A percentile compares a stretch with the other conserved stretches of the same genome.
phyloP scores from a whole-genome alignment of 2,888 invertebrate genomes.

The Apodemia mormo region DNA sequence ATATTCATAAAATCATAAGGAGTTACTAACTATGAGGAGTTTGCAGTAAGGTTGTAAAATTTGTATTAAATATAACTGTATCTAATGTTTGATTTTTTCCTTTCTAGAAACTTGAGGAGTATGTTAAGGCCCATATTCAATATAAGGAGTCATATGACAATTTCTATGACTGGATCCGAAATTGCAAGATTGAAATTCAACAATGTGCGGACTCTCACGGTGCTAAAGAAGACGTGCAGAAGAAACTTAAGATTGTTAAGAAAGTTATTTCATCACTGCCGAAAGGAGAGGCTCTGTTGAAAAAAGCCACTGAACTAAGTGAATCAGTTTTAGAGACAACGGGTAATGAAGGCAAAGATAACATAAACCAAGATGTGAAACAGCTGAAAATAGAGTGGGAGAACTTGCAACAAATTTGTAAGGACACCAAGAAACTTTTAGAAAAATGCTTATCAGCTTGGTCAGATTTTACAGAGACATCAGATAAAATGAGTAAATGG shows the following conservation, averaged over 20 bases:
- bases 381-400: slow-evolving; percentile 92
- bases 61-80: neutral
- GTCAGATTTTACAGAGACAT: slow-evolving; percentile 89
- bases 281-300: slow-evolving; percentile 87
- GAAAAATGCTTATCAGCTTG: slow-evolving; percentile 90
- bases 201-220: slow-evolving; percentile 94
- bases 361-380: slow-evolving; percentile 90
- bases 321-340: slow-evolving; percentile 88
- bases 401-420: slow-evolving; percentile 87
- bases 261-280: slow-evolving; percentile 86
- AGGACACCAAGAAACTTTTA: slow-evolving; percentile 88
- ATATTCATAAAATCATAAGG: too few relatives aligned
- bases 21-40: too few relatives aligned
- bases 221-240: slow-evolving; percentile 88
- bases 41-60: too few relatives aligned
- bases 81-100: slow-evolving; percentile 20
- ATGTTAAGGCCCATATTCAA: slow-evolving; percentile 92
- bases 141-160: slow-evolving; percentile 92
- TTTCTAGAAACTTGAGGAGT: slow-evolving; percentile 86
- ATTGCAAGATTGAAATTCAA: slow-evolving; percentile 90
- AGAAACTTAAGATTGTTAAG: slow-evolving; percentile 88
- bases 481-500: slow-evolving; percentile 88
- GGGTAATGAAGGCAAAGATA: slow-evolving; percentile 91
- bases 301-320: slow-evolving; percentile 87
- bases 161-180: slow-evolving; percentile 92